Percentiles rank a stretch among this genome's conserved stretches.
phyloP scores from a whole-genome alignment of 1,140 invertebrate species.

The Pseudoatta argentina region DNA sequence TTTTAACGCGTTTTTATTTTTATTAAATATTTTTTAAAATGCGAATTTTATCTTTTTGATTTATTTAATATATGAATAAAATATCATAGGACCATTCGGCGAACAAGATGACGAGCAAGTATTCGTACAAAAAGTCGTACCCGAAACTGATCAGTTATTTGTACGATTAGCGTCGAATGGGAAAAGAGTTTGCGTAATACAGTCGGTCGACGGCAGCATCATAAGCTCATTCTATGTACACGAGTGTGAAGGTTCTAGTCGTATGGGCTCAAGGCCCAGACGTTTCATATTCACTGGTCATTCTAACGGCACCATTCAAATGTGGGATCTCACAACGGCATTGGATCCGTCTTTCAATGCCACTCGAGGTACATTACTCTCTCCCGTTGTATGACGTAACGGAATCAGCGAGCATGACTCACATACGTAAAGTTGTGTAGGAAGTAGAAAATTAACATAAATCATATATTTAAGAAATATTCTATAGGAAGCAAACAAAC shows the following conservation, averaged over 20 bases:
- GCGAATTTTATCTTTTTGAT: neutral
- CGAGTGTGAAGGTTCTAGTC: slow-evolving; percentile 97
- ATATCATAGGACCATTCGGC: slow-evolving; percentile 94
- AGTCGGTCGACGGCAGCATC: slow-evolving; percentile 97
- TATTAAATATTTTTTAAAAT: neutral
- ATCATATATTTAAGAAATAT: slow-evolving; percentile 1
- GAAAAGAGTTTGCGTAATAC: slow-evolving; percentile 97
- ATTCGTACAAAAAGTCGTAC: slow-evolving; percentile 98
- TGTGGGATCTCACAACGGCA: slow-evolving; percentile 99
- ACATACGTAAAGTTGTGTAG: neutral
- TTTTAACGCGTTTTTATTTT: neutral
- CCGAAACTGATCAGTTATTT: slow-evolving; percentile 97
- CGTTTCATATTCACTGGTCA: slow-evolving; percentile 98
- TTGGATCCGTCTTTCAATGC: slow-evolving; percentile 93
- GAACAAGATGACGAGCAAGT: slow-evolving; percentile 99
- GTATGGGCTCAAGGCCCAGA: slow-evolving; percentile 96
- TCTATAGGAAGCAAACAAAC: neutral
- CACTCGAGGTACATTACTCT: slow-evolving; percentile 86
- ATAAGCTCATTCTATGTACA: slow-evolving; percentile 98
- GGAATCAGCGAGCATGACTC: slow-evolving; percentile 7
- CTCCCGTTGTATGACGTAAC: slow-evolving; percentile 19
- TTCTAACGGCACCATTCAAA: slow-evolving; percentile 97
- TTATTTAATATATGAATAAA: slow-evolving; percentile 23
- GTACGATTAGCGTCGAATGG: slow-evolving; percentile 98
- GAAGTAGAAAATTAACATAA: slow-evolving; percentile 4